Conservation (phyloP, 2,888 invertebrate species). For the Lepidochrysops patricia region DNA sequence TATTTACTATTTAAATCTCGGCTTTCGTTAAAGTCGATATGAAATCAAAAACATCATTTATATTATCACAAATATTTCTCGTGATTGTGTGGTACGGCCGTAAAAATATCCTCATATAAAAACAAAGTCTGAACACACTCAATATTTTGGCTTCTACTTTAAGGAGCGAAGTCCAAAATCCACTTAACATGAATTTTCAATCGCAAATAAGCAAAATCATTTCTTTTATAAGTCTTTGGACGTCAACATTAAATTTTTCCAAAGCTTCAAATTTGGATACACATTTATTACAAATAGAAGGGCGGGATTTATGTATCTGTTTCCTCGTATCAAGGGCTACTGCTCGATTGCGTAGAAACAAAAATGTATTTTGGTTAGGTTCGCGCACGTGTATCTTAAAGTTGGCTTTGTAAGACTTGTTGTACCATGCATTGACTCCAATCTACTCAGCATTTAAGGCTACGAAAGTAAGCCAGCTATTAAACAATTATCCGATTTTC, state of each 20-base stretch:
- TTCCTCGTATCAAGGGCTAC: not conserved
- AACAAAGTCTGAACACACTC: too few species aligned
- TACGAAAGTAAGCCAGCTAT: not conserved
- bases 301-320: not conserved
- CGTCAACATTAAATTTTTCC: not conserved
- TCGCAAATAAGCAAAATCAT: not conserved
- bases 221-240: not conserved
- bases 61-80: too few species aligned
- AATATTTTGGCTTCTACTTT: too few species aligned
- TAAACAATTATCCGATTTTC: not conserved
- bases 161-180: not conserved
- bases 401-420: not conserved
- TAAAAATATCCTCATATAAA: too few species aligned
- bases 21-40: too few species aligned
- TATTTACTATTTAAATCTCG: too few species aligned
- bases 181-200: not conserved
- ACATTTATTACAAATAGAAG: not conserved
- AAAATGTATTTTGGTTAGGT: not conserved
- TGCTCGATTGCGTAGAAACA: not conserved
- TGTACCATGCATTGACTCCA: not conserved
- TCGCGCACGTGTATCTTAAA: too few species aligned
- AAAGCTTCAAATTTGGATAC: conserved; percentile 1
- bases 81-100: too few species aligned
- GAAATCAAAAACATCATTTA: too few species aligned
- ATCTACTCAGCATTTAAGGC: not conserved